phyloP scores from a whole-genome alignment of 2,888 invertebrate genomes.

The Pseudolycoriella hygida region DNA sequence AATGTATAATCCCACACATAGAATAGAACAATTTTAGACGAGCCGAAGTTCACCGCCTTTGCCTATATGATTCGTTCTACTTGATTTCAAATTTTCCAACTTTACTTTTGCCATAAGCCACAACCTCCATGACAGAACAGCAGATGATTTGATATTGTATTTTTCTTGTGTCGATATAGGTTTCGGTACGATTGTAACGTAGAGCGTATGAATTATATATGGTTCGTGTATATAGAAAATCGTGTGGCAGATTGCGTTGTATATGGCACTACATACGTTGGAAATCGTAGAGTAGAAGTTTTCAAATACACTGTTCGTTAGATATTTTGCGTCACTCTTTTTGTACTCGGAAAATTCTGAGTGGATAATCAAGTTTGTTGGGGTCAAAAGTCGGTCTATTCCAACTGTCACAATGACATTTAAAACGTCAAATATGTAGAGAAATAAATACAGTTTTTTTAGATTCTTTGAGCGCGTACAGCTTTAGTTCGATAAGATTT shows the following conservation, averaged over 20 bases:
- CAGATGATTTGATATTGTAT: constrained; percentile 1
- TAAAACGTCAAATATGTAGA: too few relatives aligned
- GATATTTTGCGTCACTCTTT: too few relatives aligned
- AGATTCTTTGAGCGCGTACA: too few relatives aligned
- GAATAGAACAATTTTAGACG: background rate
- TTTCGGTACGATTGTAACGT: background rate
- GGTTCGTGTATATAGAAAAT: background rate
- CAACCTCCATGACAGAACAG: constrained; percentile 19
- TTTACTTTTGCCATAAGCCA: constrained; percentile 22
- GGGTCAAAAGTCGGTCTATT: too few relatives aligned
- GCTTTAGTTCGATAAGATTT: too few relatives aligned
- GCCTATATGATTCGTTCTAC: constrained; percentile 13
- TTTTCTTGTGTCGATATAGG: background rate
- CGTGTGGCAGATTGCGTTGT: background rate
- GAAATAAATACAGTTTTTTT: too few relatives aligned
- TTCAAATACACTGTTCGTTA: background rate
- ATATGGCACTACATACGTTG: background rate
- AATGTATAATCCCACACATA: too few relatives aligned
- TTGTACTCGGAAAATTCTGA: too few relatives aligned
- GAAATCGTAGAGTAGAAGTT: constrained; percentile 5
- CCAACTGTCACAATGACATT: too few relatives aligned
- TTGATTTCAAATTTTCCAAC: constrained; percentile 17
- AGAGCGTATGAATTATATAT: background rate
- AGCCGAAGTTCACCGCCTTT: constrained; percentile 5
- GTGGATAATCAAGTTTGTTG: too few relatives aligned